phyloP scores from a whole-genome alignment of 2,113 vertebrate species.

The Mesembrinibis cayennensis region DNA sequence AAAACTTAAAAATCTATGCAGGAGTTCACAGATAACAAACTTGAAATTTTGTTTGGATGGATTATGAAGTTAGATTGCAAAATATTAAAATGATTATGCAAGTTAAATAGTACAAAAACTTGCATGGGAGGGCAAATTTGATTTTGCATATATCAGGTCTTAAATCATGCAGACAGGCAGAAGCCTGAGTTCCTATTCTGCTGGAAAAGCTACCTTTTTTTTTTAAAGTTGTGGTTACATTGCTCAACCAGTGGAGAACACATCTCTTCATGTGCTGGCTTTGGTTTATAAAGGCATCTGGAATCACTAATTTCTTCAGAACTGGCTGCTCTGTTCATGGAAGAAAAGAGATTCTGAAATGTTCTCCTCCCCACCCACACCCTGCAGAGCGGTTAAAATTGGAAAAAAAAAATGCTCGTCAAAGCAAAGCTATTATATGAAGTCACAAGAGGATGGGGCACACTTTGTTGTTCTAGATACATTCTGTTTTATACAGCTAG shows the following conservation, averaged over 20 bases:
- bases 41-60: background rate
- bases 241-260: background rate
- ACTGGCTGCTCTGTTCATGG: background rate
- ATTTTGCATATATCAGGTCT: background rate
- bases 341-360: background rate
- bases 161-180: background rate
- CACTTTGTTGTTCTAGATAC: background rate
- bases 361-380: background rate
- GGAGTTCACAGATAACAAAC: background rate
- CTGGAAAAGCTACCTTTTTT: background rate
- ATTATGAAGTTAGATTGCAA: background rate
- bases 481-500: background rate
- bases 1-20: background rate
- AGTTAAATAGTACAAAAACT: background rate
- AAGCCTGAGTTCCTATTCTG: background rate
- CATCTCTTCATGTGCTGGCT: background rate
- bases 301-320: background rate
- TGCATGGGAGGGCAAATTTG: background rate
- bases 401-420: background rate
- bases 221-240: background rate
- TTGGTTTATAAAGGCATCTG: slow-evolving; percentile 3
- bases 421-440: background rate
- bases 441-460: background rate
- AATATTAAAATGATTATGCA: background rate
- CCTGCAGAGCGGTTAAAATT: background rate